phyloP scores from a whole-genome alignment of 2,888 invertebrate species.

The Polydrusus tereticollis region DNA sequence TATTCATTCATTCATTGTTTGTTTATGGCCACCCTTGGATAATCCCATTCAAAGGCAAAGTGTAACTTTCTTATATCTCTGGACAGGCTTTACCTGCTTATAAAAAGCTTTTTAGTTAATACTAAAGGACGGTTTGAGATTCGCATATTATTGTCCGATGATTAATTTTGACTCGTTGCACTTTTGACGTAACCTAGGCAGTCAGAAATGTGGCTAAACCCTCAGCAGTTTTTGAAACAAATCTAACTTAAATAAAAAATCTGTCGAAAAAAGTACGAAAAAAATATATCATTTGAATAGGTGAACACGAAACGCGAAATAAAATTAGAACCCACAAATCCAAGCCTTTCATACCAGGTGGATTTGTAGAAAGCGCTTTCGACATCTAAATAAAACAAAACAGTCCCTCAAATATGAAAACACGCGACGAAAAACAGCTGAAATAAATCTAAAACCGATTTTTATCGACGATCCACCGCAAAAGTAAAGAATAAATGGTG shows the following conservation, averaged over 20 bases:
- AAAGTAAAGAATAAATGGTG: slow-evolving; percentile 63
- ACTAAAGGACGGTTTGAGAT: too few relatives aligned
- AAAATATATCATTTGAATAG: not conserved
- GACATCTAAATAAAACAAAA: slow-evolving; percentile 7
- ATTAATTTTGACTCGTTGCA: too few relatives aligned
- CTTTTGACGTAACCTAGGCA: too few relatives aligned
- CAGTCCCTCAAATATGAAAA: slow-evolving; percentile 13
- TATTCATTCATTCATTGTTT: too few relatives aligned
- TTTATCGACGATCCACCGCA: slow-evolving; percentile 64
- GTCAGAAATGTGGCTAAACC: too few relatives aligned
- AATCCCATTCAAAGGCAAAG: too few relatives aligned
- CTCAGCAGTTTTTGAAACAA: too few relatives aligned
- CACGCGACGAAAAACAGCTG: slow-evolving; percentile 30
- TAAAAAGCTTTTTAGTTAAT: too few relatives aligned
- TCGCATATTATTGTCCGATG: too few relatives aligned
- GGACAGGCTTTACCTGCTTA: too few relatives aligned
- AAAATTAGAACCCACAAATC: not conserved
- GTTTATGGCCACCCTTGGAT: too few relatives aligned
- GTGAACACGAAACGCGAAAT: not conserved
- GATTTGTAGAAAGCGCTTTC: slow-evolving; percentile 1
- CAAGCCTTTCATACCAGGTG: not conserved
- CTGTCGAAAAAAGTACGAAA: not conserved
- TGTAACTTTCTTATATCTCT: too few relatives aligned
- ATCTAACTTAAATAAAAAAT: not conserved
- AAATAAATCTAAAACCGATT: slow-evolving; percentile 60